Evolutionary conservation across 2,113 vertebrate species (phyloP).

Genomic region (Notechis scutatus): DNA sequence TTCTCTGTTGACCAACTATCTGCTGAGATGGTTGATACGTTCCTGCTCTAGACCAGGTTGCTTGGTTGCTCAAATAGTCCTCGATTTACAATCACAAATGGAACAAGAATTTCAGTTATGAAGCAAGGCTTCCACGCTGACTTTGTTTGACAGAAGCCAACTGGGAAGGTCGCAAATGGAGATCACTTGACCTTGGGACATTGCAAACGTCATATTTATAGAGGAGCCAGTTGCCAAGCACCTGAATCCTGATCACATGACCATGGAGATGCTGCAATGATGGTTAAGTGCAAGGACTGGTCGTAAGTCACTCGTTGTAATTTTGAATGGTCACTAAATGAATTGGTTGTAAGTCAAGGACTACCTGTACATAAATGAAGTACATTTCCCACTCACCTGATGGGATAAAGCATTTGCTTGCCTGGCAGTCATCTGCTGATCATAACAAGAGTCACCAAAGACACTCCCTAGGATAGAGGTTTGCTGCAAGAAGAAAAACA

Average conservation of each 20-base stretch:
- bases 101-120: not conserved
- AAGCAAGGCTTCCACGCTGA: too few species aligned
- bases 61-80: not conserved
- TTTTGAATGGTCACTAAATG: not conserved
- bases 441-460: slow-evolving; percentile 95
- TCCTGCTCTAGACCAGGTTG: not conserved
- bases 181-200: too few species aligned
- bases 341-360: not conserved
- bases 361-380: not conserved
- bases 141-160: too few species aligned
- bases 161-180: too few species aligned
- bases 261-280: too few species aligned
- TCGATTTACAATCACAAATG: not conserved
- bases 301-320: not conserved
- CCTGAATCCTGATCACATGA: not conserved
- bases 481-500: slow-evolving; percentile 80
- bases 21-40: not conserved
- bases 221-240: too few species aligned
- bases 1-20: not conserved
- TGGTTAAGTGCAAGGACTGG: too few species aligned
- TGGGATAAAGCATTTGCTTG: slow-evolving; percentile 97
- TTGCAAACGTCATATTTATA: too few species aligned
- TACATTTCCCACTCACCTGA: slow-evolving; percentile 78
- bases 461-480: slow-evolving; percentile 89
- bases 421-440: slow-evolving; percentile 93